A percentile compares a stretch with the other conserved stretches of the same genome.
These are phyloP conservation scores for Lota lota DNA, from an alignment of 2,113 vertebrate species.

Conservation along the genomic window DNA sequence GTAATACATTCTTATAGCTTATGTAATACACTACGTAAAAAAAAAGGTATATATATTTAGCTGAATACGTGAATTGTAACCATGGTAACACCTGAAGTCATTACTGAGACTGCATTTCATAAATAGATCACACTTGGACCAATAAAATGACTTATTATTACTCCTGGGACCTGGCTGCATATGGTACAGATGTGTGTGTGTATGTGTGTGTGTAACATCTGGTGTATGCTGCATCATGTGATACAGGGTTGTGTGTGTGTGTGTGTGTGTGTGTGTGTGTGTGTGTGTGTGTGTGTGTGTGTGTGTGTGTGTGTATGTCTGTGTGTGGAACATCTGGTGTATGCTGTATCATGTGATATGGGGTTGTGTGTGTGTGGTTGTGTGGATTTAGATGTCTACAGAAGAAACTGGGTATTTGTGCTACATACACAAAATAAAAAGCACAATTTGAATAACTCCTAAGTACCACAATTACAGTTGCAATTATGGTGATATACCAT, in stretches of 20 bases:
- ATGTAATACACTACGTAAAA: neutral
- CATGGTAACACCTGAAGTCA: neutral
- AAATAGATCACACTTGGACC: too few species aligned
- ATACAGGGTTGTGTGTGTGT: slow-evolving; percentile 24
- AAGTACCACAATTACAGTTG: neutral
- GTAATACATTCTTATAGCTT: neutral
- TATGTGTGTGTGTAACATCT: slow-evolving; percentile 24
- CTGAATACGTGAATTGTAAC: too few species aligned
- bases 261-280: too few species aligned
- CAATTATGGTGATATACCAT: neutral
- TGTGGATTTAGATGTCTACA: neutral
- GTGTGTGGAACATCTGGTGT: too few species aligned
- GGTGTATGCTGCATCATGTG: slow-evolving; percentile 31
- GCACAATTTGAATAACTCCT: neutral
- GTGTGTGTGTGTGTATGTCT: neutral
- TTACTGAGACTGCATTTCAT: neutral
- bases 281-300: too few species aligned
- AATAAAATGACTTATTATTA: slow-evolving; percentile 5
- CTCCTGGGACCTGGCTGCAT: slow-evolving; percentile 18
- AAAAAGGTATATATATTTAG: neutral
- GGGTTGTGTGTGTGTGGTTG: neutral
- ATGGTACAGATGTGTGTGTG: slow-evolving; percentile 29
- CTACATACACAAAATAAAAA: too few species aligned
- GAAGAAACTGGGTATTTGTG: neutral
- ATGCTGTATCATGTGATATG: too few species aligned